Conservation (phyloP, 2,113 vertebrate genomes). For the Pica pica region DNA sequence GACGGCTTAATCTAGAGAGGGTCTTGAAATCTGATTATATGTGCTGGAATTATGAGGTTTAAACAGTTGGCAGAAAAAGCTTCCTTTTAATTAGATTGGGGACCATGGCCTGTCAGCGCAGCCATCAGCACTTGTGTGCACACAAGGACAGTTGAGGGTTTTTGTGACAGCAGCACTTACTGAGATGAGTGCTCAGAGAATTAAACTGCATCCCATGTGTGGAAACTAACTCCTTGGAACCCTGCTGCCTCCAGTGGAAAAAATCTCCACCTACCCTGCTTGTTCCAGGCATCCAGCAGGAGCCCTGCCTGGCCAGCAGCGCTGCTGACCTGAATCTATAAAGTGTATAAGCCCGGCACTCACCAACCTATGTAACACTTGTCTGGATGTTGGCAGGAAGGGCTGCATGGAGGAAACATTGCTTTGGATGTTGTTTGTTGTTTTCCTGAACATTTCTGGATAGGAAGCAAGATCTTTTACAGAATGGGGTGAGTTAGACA, state of each 20-base stretch:
- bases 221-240: neutral
- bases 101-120: neutral
- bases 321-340: neutral
- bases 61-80: constrained; percentile 24
- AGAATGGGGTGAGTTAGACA: neutral
- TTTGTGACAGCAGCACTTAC: neutral
- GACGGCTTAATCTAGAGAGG: neutral
- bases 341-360: neutral
- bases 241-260: neutral
- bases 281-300: neutral
- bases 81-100: constrained; percentile 30
- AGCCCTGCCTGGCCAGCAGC: neutral
- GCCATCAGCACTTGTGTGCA: neutral
- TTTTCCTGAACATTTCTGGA: neutral
- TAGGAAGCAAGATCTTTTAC: neutral
- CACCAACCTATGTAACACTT: neutral
- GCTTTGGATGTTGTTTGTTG: neutral
- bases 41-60: neutral
- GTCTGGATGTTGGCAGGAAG: neutral
- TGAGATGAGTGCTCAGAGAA: neutral
- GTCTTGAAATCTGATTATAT: constrained; percentile 38
- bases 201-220: neutral
- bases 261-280: fast-evolving
- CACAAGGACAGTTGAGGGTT: neutral
- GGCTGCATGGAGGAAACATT: neutral